Evolutionary conservation across 2,113 vertebrate genomes (phyloP), one percentile per base, ranked within the genome.

Genomic region (Nasalis larvatus): DNA sequence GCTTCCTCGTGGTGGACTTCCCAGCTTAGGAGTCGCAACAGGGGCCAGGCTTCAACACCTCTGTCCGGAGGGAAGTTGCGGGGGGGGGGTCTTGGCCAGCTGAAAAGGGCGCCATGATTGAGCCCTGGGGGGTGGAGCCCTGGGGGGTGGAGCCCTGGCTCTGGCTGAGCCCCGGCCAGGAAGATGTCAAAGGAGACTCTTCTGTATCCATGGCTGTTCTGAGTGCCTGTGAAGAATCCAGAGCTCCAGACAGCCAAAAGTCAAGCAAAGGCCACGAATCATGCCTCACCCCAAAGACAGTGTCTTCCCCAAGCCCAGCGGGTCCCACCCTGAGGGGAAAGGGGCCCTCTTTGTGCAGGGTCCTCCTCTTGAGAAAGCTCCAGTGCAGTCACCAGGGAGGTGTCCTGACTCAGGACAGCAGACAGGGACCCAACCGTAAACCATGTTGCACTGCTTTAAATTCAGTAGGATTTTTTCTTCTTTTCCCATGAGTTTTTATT

Each of bases 401-500:
- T 84, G 96, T 87, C 95, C 77, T 27, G 4, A 68, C 69, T 87
- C 86, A 83, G 85, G 93, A 89, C 88, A 92, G 40, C 88, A 37
- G 89, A 52, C 80, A 1, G 27, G 0, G 6, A 54, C 54, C 3
- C 9, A 0, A 25, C 96, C 86, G 27, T 0, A 1, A 9, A 42
- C 60, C 37, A 8, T 2, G 0, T 74, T 10, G 49, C 3, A 6
- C 17, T 6, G 76, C 92, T 87, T 95, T 91, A 30, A 94, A 97
- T 94, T 88, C 95, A 80, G 66, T 94, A 11, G 4, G 82, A 0
- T 11, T 8, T 32, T 92, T 37, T 1, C 82, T 95, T 96, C 88
- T 63, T 63, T 92, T 27, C 96, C 91, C 81, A 0, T 52, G 89
- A 97, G 97, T 89, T 94, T 97, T 74, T 86, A 54, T 97, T 97